Conservation (phyloP, 2,113 vertebrate genomes). For the Syngnathoides biaculeatus region DNA sequence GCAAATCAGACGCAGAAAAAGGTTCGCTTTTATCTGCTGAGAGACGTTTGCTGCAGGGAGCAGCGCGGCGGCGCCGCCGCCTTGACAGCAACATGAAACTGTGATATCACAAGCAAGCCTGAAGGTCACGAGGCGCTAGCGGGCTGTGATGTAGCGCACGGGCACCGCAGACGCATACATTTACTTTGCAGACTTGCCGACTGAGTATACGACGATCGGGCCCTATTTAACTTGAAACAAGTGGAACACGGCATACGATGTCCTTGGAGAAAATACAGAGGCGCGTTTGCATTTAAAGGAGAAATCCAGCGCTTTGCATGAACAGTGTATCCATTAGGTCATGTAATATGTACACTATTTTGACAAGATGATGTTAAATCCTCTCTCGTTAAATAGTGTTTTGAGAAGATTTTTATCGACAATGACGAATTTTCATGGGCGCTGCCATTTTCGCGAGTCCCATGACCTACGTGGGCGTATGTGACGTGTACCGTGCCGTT, state of each 20-base stretch:
- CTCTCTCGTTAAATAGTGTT: no score
- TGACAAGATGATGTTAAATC: no score
- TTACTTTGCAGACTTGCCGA: slow-evolving; percentile 1
- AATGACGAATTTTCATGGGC: no score
- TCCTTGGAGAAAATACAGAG: background rate
- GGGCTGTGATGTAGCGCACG: background rate
- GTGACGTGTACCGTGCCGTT: no score
- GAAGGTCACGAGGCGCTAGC: slow-evolving; percentile 11
- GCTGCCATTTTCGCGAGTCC: no score
- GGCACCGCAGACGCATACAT: background rate
- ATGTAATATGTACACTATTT: no score
- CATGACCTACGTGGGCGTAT: no score
- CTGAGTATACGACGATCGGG: background rate
- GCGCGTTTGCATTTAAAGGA: background rate
- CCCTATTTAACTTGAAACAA: background rate
- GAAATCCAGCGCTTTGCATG: no score
- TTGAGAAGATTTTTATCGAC: no score
- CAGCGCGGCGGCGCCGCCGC: slow-evolving; percentile 40
- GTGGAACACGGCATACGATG: background rate
- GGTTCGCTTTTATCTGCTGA: slow-evolving; percentile 69
- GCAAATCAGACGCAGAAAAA: slow-evolving; percentile 64
- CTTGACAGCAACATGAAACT: slow-evolving; percentile 51
- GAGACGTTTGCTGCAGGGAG: slow-evolving; percentile 53
- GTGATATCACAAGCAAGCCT: slow-evolving; percentile 15
- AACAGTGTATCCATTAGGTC: no score